phyloP scores from a whole-genome alignment of 2,113 vertebrate species.

The Eptesicus fuscus region DNA sequence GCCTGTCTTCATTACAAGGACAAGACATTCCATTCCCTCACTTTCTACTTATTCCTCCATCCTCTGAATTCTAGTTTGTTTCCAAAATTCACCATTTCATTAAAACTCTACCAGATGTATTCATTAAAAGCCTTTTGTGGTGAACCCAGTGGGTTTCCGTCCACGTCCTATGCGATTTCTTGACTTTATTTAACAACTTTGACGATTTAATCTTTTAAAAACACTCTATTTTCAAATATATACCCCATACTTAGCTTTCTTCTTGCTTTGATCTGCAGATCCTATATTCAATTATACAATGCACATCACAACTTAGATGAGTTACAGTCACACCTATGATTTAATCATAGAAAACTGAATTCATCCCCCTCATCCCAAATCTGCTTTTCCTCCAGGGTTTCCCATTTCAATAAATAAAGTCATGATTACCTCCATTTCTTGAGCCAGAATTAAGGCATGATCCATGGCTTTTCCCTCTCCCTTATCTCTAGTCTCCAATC shows the following conservation, averaged over 20 bases:
- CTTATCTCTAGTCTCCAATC: not conserved
- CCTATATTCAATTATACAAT: not conserved
- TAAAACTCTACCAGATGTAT: not conserved
- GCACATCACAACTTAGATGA: not conserved
- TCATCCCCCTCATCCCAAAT: not conserved
- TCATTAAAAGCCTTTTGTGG: not conserved
- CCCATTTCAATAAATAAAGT: not conserved
- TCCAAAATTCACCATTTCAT: not conserved
- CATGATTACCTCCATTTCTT: not conserved
- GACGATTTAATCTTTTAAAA: not conserved
- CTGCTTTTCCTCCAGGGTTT: slow-evolving; percentile 3
- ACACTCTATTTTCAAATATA: not conserved
- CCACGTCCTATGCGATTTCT: not conserved
- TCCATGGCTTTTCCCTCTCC: not conserved
- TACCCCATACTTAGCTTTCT: not conserved
- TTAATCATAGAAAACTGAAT: not conserved
- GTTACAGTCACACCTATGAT: not conserved
- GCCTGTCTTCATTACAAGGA: not conserved
- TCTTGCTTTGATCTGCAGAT: not conserved
- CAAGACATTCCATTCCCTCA: not conserved
- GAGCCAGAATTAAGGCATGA: not conserved
- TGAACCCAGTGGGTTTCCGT: not conserved
- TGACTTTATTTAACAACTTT: not conserved
- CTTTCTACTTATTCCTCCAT: not conserved
- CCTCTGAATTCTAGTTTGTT: not conserved